These are phyloP conservation scores for Halcyon senegalensis DNA, from an alignment of 2,113 vertebrate species.

Conservation along the genomic window DNA sequence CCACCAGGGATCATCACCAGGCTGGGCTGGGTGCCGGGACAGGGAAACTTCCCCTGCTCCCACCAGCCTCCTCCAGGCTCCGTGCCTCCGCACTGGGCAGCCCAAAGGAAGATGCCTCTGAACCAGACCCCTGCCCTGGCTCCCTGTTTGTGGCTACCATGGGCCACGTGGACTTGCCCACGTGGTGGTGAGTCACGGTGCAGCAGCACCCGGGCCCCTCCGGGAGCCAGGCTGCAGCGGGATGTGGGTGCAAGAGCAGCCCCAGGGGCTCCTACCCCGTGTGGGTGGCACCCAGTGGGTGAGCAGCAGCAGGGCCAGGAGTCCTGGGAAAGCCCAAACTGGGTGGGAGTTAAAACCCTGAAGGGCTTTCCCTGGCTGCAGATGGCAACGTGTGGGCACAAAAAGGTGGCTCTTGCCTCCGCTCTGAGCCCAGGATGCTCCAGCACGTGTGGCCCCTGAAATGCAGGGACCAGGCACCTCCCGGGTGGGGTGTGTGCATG, in stretches of 20 bases:
- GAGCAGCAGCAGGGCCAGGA: fast-evolving
- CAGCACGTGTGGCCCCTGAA: fast-evolving
- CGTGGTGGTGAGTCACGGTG: background rate
- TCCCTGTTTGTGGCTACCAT: fast-evolving
- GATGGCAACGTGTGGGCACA: background rate
- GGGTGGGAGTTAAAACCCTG: background rate
- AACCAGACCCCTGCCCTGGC: background rate
- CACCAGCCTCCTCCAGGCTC: background rate
- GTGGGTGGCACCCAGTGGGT: fast-evolving
- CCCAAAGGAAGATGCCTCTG: background rate
- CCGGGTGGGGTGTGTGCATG: fast-evolving
- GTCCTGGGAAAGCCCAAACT: background rate
- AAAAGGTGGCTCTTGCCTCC: background rate
- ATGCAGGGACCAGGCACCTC: background rate
- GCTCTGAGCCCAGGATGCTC: background rate
- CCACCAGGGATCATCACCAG: fast-evolving
- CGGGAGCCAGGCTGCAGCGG: background rate
- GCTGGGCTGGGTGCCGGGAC: background rate
- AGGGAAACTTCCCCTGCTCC: background rate
- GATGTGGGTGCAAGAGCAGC: background rate
- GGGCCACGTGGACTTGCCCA: fast-evolving
- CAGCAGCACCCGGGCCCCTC: fast-evolving
- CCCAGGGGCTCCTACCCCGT: background rate
- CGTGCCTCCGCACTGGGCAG: fast-evolving
- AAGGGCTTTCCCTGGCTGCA: fast-evolving